Percentiles rank a stretch among this genome's conserved stretches.
Conservation (phyloP, 2,797 vertebrate genomes). For the Gymnopithys bicolor region DNA sequence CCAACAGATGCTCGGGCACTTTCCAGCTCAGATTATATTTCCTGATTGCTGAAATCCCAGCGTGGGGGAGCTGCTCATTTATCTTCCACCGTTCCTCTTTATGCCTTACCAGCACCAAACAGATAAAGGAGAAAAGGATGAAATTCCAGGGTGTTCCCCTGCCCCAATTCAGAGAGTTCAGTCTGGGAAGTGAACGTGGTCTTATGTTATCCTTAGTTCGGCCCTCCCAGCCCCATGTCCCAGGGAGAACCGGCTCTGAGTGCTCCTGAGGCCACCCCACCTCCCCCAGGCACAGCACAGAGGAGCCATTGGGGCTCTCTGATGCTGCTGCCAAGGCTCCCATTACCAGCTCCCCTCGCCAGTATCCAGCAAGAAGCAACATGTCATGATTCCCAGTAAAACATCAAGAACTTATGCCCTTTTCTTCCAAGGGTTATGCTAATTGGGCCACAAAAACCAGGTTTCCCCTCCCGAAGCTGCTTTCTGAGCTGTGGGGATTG, state of each 20-base stretch:
- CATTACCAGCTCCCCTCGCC: not conserved
- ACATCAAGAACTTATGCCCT: not conserved
- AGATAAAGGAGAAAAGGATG: not conserved
- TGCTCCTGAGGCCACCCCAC: fast-evolving
- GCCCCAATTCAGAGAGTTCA: not conserved
- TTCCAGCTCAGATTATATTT: constrained; percentile 63
- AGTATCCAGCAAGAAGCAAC: not conserved
- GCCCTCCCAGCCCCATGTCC: not conserved
- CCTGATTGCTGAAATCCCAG: constrained; percentile 56
- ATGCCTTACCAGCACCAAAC: not conserved
- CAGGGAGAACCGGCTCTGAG: fast-evolving
- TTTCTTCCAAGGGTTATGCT: not conserved
- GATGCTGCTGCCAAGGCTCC: not conserved
- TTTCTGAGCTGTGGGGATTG: not conserved
- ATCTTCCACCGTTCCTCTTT: not conserved
- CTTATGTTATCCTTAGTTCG: not conserved
- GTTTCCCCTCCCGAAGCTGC: not conserved
- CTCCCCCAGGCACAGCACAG: not conserved
- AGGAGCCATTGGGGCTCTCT: not conserved
- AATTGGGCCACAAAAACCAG: not conserved
- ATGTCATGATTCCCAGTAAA: not conserved
- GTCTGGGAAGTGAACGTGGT: not conserved
- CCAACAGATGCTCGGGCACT: constrained; percentile 66
- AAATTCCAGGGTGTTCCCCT: fast-evolving
- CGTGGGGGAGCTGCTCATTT: constrained; percentile 10